Base-by-base conservation (phyloP, 2,888 invertebrate species). In the Sarcophaga subvicina region DNA sequence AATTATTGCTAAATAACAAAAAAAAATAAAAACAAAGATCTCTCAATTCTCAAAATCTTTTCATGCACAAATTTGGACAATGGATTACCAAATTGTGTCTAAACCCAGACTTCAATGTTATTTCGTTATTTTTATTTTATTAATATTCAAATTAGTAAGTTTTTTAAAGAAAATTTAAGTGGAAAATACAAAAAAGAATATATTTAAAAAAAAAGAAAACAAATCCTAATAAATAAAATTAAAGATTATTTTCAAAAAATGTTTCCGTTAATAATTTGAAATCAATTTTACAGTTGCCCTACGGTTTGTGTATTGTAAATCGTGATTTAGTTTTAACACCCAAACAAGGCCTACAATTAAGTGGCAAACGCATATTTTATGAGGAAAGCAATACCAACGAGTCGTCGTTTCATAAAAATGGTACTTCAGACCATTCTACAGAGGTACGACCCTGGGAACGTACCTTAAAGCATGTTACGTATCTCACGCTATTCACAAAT, bases 381-480 rank as follows among this genome's bases (percentile, higher is more conserved):
- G 91, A 91, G 76, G 92, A 91, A 89, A 89, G 88, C 66, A 80
- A 63, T 37, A 71, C 83, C 27, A 78, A 27, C 47, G 69, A 64
- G 71, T 17, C n/a, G 20, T 27, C 64, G 27, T 66, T 69, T 63
- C 70, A 75, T 62, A 77, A 63, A 22, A 80, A 81, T 63, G 67
- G 60, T 4, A 22, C 62, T 8, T 22, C 59, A 17, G 86, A 3
- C 12, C 37, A 25, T 6, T 8, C 47, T n/a, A 83, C 77, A 79
- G 71, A 17, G 11, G 66, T 76, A 72, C 89, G 90, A 6, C 94
- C 94, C 89, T 96, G 96, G 96, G 96, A 96, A 91, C 94, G 95
- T 83, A 96, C 96, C 3, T 92, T 96, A 59, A 94, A 95, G 84
- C 96, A 96, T 93, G 95, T 96, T 87, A 95, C 95, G 8, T 95